Conservation (phyloP, 2,113 vertebrate genomes). For the Thamnophis sirtalis region DNA sequence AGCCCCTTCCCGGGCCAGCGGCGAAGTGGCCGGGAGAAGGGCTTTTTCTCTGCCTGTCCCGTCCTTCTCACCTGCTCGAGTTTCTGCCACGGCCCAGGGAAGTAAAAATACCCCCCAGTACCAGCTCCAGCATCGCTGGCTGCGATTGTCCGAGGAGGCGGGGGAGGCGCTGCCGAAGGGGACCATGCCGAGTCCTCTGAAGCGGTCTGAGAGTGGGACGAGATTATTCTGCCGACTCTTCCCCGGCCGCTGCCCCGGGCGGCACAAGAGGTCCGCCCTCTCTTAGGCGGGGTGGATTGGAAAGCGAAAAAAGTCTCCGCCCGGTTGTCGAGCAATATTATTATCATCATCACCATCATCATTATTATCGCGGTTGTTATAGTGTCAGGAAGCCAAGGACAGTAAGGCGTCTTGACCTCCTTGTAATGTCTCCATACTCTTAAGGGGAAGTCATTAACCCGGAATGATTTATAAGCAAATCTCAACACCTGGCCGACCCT, state of each 20-base stretch:
- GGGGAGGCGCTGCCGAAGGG: not conserved
- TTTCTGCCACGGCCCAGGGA: conserved; percentile 28
- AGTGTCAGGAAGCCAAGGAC: too few species aligned
- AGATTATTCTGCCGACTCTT: conserved; percentile 15
- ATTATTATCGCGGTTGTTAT: not conserved
- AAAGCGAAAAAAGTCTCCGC: not conserved
- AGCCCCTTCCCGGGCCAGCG: not conserved
- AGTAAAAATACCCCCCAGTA: conserved; percentile 47
- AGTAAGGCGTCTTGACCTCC: not conserved
- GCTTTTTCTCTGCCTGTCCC: not conserved
- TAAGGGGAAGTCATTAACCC: not conserved
- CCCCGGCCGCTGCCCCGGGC: conserved; percentile 18
- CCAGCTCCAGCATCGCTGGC: not conserved
- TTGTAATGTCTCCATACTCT: not conserved
- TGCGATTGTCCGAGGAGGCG: not conserved
- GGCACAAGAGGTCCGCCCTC: not conserved
- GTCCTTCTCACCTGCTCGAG: conserved; percentile 59
- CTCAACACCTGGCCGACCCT: not conserved
- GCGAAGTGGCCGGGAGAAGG: not conserved
- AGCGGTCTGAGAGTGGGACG: conserved; percentile 41
- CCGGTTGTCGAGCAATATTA: not conserved
- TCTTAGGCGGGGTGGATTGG: not conserved
- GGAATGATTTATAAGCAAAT: not conserved
- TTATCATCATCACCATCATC: not conserved
- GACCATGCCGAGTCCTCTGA: conserved; percentile 24